Conservation (phyloP, 1,140 invertebrate genomes). For the Pseudomyrmex gracilis region DNA sequence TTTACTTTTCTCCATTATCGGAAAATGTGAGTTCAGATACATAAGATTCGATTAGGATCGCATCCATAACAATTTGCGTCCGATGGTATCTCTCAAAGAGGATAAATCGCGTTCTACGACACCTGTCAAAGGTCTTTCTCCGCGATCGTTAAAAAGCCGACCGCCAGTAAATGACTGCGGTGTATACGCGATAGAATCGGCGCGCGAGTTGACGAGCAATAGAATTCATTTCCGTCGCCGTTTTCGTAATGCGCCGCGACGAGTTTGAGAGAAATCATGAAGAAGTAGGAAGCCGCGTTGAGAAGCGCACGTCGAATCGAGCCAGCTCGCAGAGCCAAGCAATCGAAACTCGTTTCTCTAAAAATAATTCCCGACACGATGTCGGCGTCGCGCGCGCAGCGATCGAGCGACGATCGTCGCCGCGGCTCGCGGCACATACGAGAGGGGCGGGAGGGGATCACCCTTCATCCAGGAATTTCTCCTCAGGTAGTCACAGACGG, state of each 20-base stretch:
- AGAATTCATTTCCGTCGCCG: slow-evolving; percentile 41
- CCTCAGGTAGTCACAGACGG: slow-evolving; percentile 66
- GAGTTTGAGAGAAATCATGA: slow-evolving; percentile 40
- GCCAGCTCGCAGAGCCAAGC: background rate
- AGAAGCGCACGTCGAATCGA: slow-evolving; percentile 29
- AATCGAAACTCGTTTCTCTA: slow-evolving; percentile 64
- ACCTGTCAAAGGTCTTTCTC: slow-evolving; percentile 43
- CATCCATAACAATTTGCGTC: slow-evolving; percentile 50
- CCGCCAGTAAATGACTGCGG: slow-evolving; percentile 16
- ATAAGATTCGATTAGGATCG: slow-evolving; percentile 41
- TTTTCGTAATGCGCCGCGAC: slow-evolving; percentile 53
- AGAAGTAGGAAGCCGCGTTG: slow-evolving; percentile 4
- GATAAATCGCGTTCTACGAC: slow-evolving; percentile 40
- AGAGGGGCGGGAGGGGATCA: background rate
- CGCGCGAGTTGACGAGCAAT: background rate
- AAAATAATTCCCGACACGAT: slow-evolving; percentile 61
- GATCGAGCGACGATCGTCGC: slow-evolving; percentile 47
- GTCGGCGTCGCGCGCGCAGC: background rate
- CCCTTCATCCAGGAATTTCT: slow-evolving; percentile 65
- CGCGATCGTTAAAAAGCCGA: slow-evolving; percentile 36
- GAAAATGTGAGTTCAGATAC: background rate
- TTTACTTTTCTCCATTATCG: background rate
- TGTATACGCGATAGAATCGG: slow-evolving; percentile 48
- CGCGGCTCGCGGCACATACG: slow-evolving; percentile 20
- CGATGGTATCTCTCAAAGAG: background rate